Evolutionary conservation across 1,140 invertebrate species (phyloP), one percentile per base, ranked within the genome.

Genomic region (Vollenhovia emeryi): DNA sequence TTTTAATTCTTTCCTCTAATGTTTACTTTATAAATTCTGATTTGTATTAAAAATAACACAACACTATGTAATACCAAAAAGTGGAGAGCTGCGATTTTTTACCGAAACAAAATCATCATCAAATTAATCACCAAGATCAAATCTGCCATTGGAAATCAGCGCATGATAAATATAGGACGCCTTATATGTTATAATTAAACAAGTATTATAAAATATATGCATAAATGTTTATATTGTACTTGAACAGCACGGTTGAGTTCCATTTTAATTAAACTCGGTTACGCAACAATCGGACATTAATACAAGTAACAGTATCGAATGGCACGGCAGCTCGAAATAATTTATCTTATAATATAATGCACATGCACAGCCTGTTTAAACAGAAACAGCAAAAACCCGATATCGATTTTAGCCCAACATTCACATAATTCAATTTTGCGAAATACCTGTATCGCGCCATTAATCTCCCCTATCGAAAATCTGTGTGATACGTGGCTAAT

Each of bases 261-360:
- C 33, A 60, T 60, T 75, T 60, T 30, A 60, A 75, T 73, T 52
- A 48, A 60, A 75, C 9, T n/a, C 9, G 8, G 21, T 59, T 59
- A 75, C 15, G 36, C 36, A 57, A 33, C 27, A 75, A 40, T 75
- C 21, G 24, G 59, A 6, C 15, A 74, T 27, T 36, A 50, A 71
- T 5, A 40, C 33, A 27, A 40, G 59, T 40, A 36, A 11, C 7
- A 11, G 15, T 50, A 75, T 59, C 2, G 52, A 59, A 5, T 55
- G n/a, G 7, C 15, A 5, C 36, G n/a, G 7, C 15, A 52, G 3
- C 55, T 75, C 24, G 1, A 57, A 59, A 75, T 27, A 8, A 43
- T 30, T 59, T n/a, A 40, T n/a, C 15, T 60, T 30, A 43, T n/a
- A 43, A 60, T 76, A 60, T 18, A 2, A 73, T 73, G 11, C 27